Evolutionary conservation across 2,888 invertebrate genomes (phyloP).

Genomic region (Lasius fuliginosus): DNA sequence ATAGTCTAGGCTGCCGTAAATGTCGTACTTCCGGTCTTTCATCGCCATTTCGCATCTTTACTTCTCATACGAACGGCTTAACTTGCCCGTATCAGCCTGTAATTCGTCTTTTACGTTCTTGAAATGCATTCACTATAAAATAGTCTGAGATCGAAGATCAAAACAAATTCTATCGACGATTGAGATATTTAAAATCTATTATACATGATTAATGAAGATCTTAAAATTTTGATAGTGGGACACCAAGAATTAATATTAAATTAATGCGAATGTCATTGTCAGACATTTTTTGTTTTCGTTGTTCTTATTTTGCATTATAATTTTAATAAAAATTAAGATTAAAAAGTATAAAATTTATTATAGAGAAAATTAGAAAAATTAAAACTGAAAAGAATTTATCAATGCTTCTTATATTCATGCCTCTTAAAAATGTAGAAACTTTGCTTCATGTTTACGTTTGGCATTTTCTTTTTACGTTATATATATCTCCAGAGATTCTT

Average conservation of each 20-base stretch:
- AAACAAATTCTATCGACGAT: background rate
- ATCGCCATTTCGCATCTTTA: background rate
- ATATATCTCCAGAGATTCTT: background rate
- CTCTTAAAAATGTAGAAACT: background rate
- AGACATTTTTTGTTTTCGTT: background rate
- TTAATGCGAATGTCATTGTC: background rate
- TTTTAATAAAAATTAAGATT: background rate
- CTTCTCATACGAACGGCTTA: conserved; percentile 11
- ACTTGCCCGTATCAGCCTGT: background rate
- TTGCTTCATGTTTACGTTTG: background rate
- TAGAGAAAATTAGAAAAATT: background rate
- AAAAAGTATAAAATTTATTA: background rate
- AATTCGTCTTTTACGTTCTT: conserved; percentile 16
- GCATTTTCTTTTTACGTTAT: background rate
- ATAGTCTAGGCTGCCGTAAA: conserved; percentile 54
- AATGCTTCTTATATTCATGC: background rate
- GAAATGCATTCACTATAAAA: background rate
- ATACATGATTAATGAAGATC: background rate
- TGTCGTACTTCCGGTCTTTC: conserved; percentile 20
- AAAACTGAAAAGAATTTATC: background rate
- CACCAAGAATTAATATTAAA: background rate
- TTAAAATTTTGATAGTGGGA: background rate
- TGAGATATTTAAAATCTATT: background rate
- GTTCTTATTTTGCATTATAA: background rate
- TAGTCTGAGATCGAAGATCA: background rate